A percentile compares a stretch with the other conserved stretches of the same genome.
phyloP scores from a whole-genome alignment of 2,888 invertebrate genomes.

The Synanthedon formicaeformis region DNA sequence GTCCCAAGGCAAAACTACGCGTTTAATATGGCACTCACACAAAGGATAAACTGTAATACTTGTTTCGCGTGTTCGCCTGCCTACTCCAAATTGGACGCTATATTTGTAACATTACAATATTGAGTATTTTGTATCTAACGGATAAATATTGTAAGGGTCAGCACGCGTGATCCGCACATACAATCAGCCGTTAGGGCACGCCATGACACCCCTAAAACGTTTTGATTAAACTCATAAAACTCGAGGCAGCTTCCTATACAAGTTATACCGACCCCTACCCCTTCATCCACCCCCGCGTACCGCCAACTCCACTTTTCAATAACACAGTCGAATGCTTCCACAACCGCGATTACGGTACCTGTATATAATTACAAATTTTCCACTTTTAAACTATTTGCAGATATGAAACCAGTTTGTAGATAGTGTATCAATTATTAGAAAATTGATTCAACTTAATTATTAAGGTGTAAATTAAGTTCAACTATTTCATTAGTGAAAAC shows the following conservation, averaged over 20 bases:
- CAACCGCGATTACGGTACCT: conserved; percentile 38
- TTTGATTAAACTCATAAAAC: conserved; percentile 67
- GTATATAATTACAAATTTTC: background rate
- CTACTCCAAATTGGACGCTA: conserved; percentile 27
- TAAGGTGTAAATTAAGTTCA: too few relatives aligned
- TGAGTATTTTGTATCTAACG: conserved; percentile 23
- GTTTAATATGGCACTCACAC: conserved; percentile 21
- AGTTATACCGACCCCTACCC: conserved; percentile 38
- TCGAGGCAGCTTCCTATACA: conserved; percentile 34
- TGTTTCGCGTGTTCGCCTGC: conserved; percentile 33
- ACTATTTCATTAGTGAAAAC: too few relatives aligned
- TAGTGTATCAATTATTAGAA: too few relatives aligned
- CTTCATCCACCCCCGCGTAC: conserved; percentile 28
- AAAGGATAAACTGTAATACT: conserved; percentile 32
- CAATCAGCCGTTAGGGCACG: conserved; percentile 49
- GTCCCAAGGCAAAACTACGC: conserved; percentile 20
- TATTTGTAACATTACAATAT: conserved; percentile 29
- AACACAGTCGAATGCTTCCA: conserved; percentile 60
- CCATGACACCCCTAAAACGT: conserved; percentile 54
- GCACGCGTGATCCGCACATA: conserved; percentile 47
- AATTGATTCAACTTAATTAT: too few relatives aligned
- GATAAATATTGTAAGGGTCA: conserved; percentile 32
- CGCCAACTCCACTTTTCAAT: conserved; percentile 51
- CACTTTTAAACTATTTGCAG: background rate
- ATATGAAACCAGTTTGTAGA: background rate